A percentile compares a stretch with the other conserved stretches of the same genome.
These are phyloP conservation scores for Hipparchia semele DNA, from an alignment of 2,888 invertebrate genomes.

Conservation along the genomic window DNA sequence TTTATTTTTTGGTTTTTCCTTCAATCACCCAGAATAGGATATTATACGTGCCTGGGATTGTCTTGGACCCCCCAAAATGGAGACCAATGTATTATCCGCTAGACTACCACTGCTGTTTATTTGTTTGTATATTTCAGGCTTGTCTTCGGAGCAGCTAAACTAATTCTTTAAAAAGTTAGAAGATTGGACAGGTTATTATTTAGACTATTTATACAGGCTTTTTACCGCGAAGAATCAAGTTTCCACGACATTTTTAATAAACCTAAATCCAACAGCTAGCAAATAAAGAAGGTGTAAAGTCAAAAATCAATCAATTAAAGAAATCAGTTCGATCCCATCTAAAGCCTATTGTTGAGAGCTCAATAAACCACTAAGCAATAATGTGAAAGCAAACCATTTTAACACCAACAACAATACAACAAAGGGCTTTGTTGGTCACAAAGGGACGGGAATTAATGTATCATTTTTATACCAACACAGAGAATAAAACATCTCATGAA, in stretches of 20 bases:
- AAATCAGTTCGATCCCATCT: background rate
- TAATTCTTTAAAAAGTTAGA: too few relatives aligned
- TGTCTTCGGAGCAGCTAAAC: background rate
- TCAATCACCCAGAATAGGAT: background rate
- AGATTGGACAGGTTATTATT: too few relatives aligned
- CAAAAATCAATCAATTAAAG: background rate
- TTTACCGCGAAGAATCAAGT: too few relatives aligned
- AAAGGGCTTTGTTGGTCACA: constrained; percentile 25
- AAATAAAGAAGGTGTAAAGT: background rate
- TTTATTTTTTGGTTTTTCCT: too few relatives aligned
- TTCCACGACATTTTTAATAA: too few relatives aligned
- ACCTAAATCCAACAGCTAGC: background rate
- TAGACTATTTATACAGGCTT: too few relatives aligned
- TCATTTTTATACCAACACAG: constrained; percentile 27
- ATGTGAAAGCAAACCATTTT: constrained; percentile 18
- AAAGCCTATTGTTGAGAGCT: constrained; percentile 8
- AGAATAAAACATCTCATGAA: background rate
- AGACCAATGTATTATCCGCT: too few relatives aligned
- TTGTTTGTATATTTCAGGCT: too few relatives aligned
- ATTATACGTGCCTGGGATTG: background rate
- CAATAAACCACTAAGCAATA: constrained; percentile 11
- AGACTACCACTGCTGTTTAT: too few relatives aligned
- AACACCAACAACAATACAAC: constrained; percentile 22
- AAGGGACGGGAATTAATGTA: constrained; percentile 20
- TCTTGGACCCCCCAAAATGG: too few relatives aligned